A percentile compares a stretch with the other conserved stretches of the same genome.
These are phyloP conservation scores for Carcharodon carcharias DNA, from an alignment of 2,797 vertebrate species.

Conservation along the genomic window DNA sequence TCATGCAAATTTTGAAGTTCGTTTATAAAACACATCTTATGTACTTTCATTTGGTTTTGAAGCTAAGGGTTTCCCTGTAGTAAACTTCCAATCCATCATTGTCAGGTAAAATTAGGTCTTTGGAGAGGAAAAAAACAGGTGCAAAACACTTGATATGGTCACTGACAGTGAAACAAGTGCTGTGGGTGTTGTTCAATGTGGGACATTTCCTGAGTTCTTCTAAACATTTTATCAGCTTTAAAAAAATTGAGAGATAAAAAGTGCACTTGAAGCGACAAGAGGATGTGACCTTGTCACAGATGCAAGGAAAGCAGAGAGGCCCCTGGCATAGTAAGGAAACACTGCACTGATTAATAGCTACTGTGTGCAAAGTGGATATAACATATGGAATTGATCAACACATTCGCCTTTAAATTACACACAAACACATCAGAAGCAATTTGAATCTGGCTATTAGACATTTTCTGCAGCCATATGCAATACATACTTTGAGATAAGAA, in stretches of 20 bases:
- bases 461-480: slow-evolving; percentile 9
- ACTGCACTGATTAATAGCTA: slow-evolving; percentile 31
- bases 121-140: slow-evolving; percentile 27
- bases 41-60: not conserved
- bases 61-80: slow-evolving; percentile 13
- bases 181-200: slow-evolving; percentile 16
- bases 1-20: not conserved
- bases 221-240: slow-evolving; percentile 23
- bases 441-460: slow-evolving; percentile 14
- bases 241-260: slow-evolving; percentile 29
- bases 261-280: not conserved
- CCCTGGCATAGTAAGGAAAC: not conserved
- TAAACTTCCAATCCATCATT: slow-evolving; percentile 26
- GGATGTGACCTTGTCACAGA: slow-evolving; percentile 29
- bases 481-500: slow-evolving; percentile 16
- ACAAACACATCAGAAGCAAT: not conserved
- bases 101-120: slow-evolving; percentile 34
- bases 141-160: slow-evolving; percentile 10
- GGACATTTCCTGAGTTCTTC: slow-evolving; percentile 3
- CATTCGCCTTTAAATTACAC: not conserved
- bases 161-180: slow-evolving; percentile 6
- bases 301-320: not conserved
- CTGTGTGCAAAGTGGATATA: not conserved
- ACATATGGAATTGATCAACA: slow-evolving; percentile 35
- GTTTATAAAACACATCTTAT: not conserved